Percentiles rank a stretch among this genome's conserved stretches.
Conservation (phyloP, 2,888 invertebrate genomes). For the Temnothorax unifasciatus region DNA sequence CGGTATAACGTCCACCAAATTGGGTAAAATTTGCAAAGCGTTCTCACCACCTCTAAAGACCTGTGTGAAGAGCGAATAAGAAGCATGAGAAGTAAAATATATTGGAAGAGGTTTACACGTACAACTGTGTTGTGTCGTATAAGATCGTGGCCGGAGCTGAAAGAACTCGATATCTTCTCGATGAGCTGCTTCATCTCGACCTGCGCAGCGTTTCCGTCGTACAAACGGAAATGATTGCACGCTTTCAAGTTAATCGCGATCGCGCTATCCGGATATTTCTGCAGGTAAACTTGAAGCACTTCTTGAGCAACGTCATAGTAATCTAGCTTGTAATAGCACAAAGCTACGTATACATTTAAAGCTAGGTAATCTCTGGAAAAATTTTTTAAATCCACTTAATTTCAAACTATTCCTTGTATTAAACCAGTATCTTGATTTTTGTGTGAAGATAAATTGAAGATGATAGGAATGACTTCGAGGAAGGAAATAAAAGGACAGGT, state of each 20-base stretch:
- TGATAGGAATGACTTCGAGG: not conserved
- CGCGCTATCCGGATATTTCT: constrained; percentile 96
- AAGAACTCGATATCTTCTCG: constrained; percentile 90
- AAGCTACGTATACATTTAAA: constrained; percentile 97
- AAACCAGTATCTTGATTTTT: not conserved
- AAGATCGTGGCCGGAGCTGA: constrained; percentile 95
- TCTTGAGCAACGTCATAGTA: constrained; percentile 99
- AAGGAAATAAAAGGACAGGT: constrained; percentile 28
- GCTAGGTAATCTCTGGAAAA: constrained; percentile 91
- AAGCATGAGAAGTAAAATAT: constrained; percentile 2
- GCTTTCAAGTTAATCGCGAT: constrained; percentile 98
- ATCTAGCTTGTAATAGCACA: constrained; percentile 99
- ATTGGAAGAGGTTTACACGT: constrained; percentile 40
- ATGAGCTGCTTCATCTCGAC: constrained; percentile 94
- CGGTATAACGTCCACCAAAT: constrained; percentile 97
- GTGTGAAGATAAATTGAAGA: not conserved
- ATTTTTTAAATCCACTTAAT: not conserved
- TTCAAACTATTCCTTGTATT: not conserved
- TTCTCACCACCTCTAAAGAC: constrained; percentile 97
- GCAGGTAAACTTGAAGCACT: constrained; percentile 97
- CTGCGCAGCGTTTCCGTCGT: constrained; percentile 98
- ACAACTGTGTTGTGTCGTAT: constrained; percentile 97
- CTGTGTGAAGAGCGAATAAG: constrained; percentile 64
- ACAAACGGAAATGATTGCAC: constrained; percentile 94
- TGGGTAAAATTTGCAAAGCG: constrained; percentile 96